These are phyloP conservation scores for Drosophila putrida DNA, from an alignment of 2,888 invertebrate species.

Conservation along the genomic window DNA sequence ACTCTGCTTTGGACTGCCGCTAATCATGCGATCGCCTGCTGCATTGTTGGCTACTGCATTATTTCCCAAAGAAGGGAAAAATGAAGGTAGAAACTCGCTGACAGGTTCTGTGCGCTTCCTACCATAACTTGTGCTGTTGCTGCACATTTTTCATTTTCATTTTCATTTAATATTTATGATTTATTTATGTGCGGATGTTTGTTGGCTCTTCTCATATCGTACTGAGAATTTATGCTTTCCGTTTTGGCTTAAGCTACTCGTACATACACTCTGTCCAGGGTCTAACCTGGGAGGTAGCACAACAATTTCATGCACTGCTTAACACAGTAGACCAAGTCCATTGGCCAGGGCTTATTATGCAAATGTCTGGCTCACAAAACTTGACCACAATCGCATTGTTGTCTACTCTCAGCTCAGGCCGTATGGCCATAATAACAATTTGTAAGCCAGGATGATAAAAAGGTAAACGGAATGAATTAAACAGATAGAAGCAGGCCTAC, in stretches of 20 bases:
- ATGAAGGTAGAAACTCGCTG: constrained; percentile 52
- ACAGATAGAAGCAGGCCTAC: constrained; percentile 5
- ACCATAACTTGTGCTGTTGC: constrained; percentile 42
- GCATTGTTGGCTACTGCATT: constrained; percentile 60
- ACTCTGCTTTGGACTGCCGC: constrained; percentile 57
- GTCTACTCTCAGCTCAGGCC: constrained; percentile 17
- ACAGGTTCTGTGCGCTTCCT: constrained; percentile 78
- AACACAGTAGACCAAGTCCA: constrained; percentile 53
- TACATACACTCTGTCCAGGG: constrained; percentile 11
- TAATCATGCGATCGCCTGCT: constrained; percentile 75
- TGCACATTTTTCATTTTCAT: constrained; percentile 76
- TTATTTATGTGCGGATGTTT: constrained; percentile 81
- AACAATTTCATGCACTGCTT: constrained; percentile 78
- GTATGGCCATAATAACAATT: constrained; percentile 56
- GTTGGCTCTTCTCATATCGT: constrained; percentile 79
- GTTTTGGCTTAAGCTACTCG: constrained; percentile 63
- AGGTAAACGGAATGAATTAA: constrained; percentile 32
- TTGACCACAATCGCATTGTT: constrained; percentile 67
- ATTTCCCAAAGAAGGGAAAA: constrained; percentile 25
- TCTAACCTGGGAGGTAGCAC: constrained; percentile 50
- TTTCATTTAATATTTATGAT: constrained; percentile 82
- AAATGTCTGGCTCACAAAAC: constrained; percentile 62
- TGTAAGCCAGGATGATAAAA: constrained; percentile 44
- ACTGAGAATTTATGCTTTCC: constrained; percentile 76
- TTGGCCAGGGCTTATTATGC: constrained; percentile 68